These are phyloP conservation scores for Geococcyx californianus DNA, from an alignment of 2,113 vertebrate species.

Conservation along the genomic window DNA sequence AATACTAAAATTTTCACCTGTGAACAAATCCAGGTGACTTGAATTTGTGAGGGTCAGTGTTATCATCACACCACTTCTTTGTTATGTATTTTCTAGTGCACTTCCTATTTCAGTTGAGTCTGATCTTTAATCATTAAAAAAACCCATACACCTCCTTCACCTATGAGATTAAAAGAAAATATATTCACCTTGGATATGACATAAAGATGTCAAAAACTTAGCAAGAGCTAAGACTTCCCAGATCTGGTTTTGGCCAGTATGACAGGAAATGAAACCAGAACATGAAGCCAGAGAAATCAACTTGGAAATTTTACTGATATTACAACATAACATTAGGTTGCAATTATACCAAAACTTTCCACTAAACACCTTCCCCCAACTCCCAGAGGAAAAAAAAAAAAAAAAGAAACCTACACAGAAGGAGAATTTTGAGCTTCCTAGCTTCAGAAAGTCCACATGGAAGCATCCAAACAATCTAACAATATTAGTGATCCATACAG, in stretches of 20 bases:
- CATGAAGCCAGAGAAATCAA: not conserved
- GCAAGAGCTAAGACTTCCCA: not conserved
- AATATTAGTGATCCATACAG: not conserved
- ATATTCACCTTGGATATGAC: not conserved
- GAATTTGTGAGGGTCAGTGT: not conserved
- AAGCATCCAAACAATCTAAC: not conserved
- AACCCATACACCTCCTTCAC: not conserved
- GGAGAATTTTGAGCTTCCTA: not conserved
- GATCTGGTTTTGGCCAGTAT: not conserved
- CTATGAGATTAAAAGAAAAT: not conserved
- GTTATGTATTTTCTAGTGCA: not conserved
- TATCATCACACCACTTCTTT: not conserved
- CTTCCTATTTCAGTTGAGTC: not conserved
- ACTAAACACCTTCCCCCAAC: rapidly evolving
- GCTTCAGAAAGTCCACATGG: not conserved
- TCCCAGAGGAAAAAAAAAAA: too few species aligned
- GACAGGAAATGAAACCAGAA: not conserved
- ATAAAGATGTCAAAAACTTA: not conserved
- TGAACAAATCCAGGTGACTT: not conserved
- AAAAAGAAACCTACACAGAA: not conserved
- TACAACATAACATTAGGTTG: not conserved
- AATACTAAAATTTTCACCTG: not conserved
- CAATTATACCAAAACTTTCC: not conserved
- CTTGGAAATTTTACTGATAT: not conserved
- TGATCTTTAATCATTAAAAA: not conserved